phyloP scores from a whole-genome alignment of 2,888 invertebrate species.

The Cataglyphis rosenhaueri region DNA sequence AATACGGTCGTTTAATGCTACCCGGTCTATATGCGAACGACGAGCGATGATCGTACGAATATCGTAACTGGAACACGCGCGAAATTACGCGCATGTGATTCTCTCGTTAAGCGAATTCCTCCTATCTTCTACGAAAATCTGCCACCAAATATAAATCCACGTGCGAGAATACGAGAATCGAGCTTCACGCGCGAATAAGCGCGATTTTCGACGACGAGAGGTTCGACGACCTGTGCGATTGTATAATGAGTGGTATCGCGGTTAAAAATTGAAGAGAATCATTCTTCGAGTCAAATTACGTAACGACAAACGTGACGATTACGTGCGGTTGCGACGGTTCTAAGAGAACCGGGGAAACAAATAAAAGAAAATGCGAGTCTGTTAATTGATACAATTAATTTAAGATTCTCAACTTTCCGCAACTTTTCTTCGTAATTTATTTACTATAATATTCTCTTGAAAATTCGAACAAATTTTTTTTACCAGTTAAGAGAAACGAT shows the following conservation, averaged over 20 bases:
- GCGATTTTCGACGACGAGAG: slow-evolving; percentile 39
- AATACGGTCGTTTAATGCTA: slow-evolving; percentile 33
- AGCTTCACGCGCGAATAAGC: slow-evolving; percentile 15
- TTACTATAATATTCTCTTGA: neutral
- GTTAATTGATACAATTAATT: slow-evolving; percentile 15
- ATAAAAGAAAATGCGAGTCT: neutral
- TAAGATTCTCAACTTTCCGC: neutral
- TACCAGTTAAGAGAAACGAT: neutral
- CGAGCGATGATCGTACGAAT: slow-evolving; percentile 21
- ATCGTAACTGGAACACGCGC: slow-evolving; percentile 39
- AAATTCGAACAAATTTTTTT: neutral
- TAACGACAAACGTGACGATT: slow-evolving; percentile 35
- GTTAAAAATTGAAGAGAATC: slow-evolving; percentile 69
- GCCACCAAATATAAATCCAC: slow-evolving; percentile 1
- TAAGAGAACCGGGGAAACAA: neutral
- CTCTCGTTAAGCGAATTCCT: neutral
- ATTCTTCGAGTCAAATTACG: slow-evolving; percentile 66
- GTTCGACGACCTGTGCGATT: slow-evolving; percentile 72
- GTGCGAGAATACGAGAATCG: slow-evolving; percentile 33
- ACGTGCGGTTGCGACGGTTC: slow-evolving; percentile 45
- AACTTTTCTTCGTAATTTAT: neutral
- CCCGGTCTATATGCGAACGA: slow-evolving; percentile 26
- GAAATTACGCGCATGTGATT: slow-evolving; percentile 46
- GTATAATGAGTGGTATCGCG: slow-evolving; percentile 64
- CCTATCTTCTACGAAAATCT: neutral